Base-by-base conservation (phyloP, 1,140 invertebrate species). In the Cryptotermes secundus region DNA sequence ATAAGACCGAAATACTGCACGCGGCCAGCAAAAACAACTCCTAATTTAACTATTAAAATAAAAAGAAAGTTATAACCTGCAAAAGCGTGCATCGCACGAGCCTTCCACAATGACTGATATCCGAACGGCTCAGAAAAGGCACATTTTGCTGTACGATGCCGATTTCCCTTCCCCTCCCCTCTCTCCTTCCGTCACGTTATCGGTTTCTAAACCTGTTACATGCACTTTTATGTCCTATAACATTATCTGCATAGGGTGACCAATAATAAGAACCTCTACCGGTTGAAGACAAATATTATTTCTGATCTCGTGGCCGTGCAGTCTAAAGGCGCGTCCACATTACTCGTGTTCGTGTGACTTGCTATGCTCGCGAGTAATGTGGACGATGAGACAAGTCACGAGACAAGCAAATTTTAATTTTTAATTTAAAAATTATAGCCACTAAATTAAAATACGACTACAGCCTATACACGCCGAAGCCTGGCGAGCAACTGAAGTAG, bases 21-120 rank as follows among this genome's bases (percentile, higher is more conserved):
- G 59, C 45, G 45, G 45, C 45, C 12, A 49, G 45, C 16, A 49
- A 49, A 49, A 16, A 49, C 45, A 49, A 31, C 59, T 72, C 59
- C 6, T 72, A 72, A 72, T 72, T 72, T 72, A 12, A 72, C 26
- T 72, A 72, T 72, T 31, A 72, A 7, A 72, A 72, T n/a, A n/a
- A n/a, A 14, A 26, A 72, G 14, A 72, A 72, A 72, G 9, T 7
- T 14, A 31, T 6, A 72, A 72, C 26, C n/a, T 72, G 59, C 1
- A 72, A 16, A 31, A 72, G 59, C 59, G 59, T 72, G 59, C 59
- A 72, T 72, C 26, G 59, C 59, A 72, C 59, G 59, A 72, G 59
- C 26, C 59, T 49, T 19, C 45, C 14, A 12, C 26, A 16, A 31
- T 72, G 59, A 72, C 31, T 72, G 59, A 72, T 72, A 72, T 31